These are phyloP conservation scores for Tricholauxania praeusta DNA, from an alignment of 2,888 invertebrate genomes.

Conservation along the genomic window DNA sequence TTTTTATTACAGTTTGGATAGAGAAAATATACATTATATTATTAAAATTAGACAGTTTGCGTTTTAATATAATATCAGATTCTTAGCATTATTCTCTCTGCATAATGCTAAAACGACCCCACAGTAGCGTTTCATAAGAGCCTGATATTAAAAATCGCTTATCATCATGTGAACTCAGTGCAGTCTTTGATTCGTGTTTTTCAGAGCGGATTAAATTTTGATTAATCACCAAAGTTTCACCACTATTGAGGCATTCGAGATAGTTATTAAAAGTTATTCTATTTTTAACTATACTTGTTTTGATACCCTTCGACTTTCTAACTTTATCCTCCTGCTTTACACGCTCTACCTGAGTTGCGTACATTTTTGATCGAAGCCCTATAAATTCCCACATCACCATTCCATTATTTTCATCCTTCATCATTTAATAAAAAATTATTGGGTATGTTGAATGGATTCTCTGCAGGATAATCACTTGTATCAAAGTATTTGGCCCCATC, in stretches of 20 bases:
- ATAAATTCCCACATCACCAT: conserved; percentile 41
- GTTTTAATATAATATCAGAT: too few relatives aligned
- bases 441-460: neutral
- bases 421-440: conserved; percentile 9
- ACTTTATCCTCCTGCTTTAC: neutral
- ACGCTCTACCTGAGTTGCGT: conserved; percentile 22
- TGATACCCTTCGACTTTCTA: conserved; percentile 20
- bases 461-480: neutral
- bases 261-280: neutral
- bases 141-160: conserved; percentile 19
- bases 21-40: too few relatives aligned
- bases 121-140: conserved; percentile 9
- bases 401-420: conserved; percentile 44
- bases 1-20: too few relatives aligned
- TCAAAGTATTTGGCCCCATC: too few relatives aligned
- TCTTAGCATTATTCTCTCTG: neutral
- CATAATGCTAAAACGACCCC: conserved; percentile 5
- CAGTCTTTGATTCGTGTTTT: conserved; percentile 18
- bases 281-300: conserved; percentile 14
- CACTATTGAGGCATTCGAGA: neutral
- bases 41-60: too few relatives aligned
- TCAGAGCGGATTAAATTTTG: neutral
- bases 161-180: conserved; percentile 22
- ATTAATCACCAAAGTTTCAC: neutral
- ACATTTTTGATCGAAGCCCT: conserved; percentile 38